Evolutionary conservation across 1,140 invertebrate species (phyloP).

Genomic region (Eriosoma lanigerum): DNA sequence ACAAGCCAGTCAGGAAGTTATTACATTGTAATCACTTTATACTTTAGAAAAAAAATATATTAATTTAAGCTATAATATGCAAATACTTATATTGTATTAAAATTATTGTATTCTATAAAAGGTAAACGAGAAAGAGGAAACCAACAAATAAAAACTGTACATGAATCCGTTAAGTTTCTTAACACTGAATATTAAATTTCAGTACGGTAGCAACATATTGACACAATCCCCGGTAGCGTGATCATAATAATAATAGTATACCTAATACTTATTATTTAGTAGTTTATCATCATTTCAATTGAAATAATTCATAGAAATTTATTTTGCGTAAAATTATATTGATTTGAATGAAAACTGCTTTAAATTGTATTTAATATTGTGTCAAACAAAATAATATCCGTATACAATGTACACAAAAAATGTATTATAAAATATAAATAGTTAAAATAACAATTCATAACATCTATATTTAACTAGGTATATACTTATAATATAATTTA

Average conservation of each 20-base stretch:
- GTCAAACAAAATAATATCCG: too few relatives aligned
- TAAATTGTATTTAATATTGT: too few relatives aligned
- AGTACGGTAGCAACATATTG: neutral
- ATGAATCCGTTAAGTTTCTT: conserved; percentile 30
- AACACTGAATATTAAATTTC: conserved; percentile 26
- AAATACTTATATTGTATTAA: conserved; percentile 1
- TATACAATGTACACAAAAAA: too few relatives aligned
- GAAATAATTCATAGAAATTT: neutral
- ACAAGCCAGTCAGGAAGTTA: too few relatives aligned
- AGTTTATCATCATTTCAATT: neutral
- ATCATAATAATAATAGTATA: conserved; percentile 2
- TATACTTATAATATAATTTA: too few relatives aligned
- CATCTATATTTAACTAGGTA: too few relatives aligned
- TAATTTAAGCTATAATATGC: neutral
- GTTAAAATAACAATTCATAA: too few relatives aligned
- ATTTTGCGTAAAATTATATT: conserved; percentile 10
- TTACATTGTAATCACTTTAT: too few relatives aligned
- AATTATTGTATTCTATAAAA: neutral
- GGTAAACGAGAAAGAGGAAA: conserved; percentile 21
- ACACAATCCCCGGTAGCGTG: conserved; percentile 1
- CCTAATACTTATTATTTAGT: neutral
- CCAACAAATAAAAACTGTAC: neutral
- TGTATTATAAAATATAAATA: too few relatives aligned
- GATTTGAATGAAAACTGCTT: neutral
- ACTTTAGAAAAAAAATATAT: too few relatives aligned